Percentiles rank a stretch among this genome's conserved stretches.
phyloP scores from a whole-genome alignment of 2,888 invertebrate species.

The Temnothorax rugatulus region DNA sequence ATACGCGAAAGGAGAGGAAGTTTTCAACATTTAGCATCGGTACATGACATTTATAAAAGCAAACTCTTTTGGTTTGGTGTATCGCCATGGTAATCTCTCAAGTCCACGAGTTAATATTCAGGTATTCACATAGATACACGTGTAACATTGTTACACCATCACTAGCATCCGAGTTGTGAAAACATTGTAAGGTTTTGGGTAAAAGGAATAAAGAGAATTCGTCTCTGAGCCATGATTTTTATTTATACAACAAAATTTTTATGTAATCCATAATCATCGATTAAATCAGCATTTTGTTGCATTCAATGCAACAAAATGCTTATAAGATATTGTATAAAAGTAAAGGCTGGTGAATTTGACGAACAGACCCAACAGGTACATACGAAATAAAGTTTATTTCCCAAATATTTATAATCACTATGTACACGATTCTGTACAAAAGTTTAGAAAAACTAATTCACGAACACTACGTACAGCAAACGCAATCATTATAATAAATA shows the following conservation, averaged over 20 bases:
- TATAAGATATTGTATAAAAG: neutral
- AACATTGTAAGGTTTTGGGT: conserved; percentile 46
- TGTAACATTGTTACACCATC: conserved; percentile 31
- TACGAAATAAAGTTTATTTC: conserved; percentile 80
- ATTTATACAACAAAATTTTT: conserved; percentile 1
- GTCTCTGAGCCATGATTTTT: neutral
- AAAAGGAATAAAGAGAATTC: conserved; percentile 47
- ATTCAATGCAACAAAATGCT: neutral
- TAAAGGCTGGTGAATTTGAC: neutral
- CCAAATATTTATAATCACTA: conserved; percentile 73
- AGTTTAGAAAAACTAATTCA: conserved; percentile 80
- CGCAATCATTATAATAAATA: conserved; percentile 71
- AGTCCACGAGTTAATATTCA: neutral
- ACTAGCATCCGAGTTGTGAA: conserved; percentile 34
- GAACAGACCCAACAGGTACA: conserved; percentile 32
- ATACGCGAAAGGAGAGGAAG: neutral
- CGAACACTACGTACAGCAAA: conserved; percentile 74
- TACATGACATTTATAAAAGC: conserved; percentile 10
- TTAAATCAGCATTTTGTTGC: neutral
- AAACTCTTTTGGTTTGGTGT: neutral
- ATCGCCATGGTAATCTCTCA: conserved; percentile 7
- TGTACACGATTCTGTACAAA: conserved; percentile 82
- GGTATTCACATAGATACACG: conserved; percentile 1
- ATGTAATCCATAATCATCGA: neutral
- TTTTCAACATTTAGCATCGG: conserved; percentile 4